Evolutionary conservation across 2,797 vertebrate species (phyloP).

Genomic region (Poliocrania exsul): DNA sequence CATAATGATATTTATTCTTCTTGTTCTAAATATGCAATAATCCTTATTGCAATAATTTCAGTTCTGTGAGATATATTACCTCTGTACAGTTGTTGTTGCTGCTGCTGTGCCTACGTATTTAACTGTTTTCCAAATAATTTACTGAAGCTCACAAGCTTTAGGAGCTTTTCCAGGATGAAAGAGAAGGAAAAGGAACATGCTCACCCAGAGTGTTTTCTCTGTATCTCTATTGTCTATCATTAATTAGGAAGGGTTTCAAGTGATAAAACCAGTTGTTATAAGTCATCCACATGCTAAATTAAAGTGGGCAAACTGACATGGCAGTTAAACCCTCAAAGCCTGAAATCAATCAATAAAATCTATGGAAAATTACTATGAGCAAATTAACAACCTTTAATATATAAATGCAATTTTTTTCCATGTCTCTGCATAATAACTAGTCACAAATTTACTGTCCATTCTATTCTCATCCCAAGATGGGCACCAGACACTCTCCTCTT

Average conservation of each 20-base stretch:
- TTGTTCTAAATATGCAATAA: neutral
- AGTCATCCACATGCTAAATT: conserved; percentile 61
- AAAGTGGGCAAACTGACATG: conserved; percentile 47
- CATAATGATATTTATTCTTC: neutral
- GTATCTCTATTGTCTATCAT: conserved; percentile 45
- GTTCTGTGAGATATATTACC: neutral
- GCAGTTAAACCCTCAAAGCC: conserved; percentile 56
- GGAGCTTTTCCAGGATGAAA: conserved; percentile 16
- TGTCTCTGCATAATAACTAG: neutral
- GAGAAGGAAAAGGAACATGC: neutral
- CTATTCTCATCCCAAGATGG: neutral
- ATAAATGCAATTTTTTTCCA: neutral
- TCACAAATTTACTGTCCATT: neutral
- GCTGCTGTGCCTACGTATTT: neutral
- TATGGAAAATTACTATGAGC: conserved; percentile 58
- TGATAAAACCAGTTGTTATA: conserved; percentile 58
- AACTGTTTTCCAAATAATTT: conserved; percentile 2
- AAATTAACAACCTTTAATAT: conserved; percentile 41
- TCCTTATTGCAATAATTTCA: neutral
- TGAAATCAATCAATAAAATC: conserved; percentile 65
- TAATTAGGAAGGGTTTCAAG: conserved; percentile 58
- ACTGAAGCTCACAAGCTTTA: neutral
- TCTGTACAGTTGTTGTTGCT: neutral
- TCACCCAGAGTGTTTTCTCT: conserved; percentile 28
- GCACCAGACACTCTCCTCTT: neutral